Conservation (phyloP, 2,797 vertebrate genomes). For the Hydrolagus colliei region DNA sequence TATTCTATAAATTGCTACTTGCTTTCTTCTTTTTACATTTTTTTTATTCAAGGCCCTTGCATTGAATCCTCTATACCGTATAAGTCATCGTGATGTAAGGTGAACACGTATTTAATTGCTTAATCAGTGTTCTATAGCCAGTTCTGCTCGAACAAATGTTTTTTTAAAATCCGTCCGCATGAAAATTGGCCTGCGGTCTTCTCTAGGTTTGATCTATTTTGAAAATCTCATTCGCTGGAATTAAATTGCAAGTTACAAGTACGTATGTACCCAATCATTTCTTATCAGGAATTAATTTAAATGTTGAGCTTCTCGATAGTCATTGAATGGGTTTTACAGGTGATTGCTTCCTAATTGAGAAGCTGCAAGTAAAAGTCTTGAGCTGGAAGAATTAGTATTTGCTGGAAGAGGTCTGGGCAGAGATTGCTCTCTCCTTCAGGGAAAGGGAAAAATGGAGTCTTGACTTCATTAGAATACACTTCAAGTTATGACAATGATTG, state of each 20-base stretch:
- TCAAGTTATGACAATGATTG: too few relatives aligned
- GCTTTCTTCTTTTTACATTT: too few relatives aligned
- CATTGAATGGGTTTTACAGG: conserved; percentile 24
- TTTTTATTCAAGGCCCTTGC: too few relatives aligned
- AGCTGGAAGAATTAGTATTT: too few relatives aligned
- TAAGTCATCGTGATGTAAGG: background rate
- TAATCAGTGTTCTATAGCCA: background rate
- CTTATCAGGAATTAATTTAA: background rate
- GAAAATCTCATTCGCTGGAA: background rate
- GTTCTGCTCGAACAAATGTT: background rate
- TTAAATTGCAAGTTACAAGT: background rate
- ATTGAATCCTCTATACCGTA: too few relatives aligned
- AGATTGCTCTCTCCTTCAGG: too few relatives aligned
- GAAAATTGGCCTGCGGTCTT: background rate
- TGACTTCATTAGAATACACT: too few relatives aligned
- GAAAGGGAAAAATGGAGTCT: too few relatives aligned
- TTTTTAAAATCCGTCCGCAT: background rate
- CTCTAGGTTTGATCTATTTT: background rate
- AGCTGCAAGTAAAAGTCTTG: conserved; percentile 32
- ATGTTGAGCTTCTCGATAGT: background rate
- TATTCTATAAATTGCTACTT: too few relatives aligned
- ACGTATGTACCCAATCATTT: too few relatives aligned
- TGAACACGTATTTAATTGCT: background rate
- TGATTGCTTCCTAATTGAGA: conserved; percentile 36
- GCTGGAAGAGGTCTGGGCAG: too few relatives aligned